Base-by-base conservation (phyloP, 2,888 invertebrate species). In the Parnassius apollo region DNA sequence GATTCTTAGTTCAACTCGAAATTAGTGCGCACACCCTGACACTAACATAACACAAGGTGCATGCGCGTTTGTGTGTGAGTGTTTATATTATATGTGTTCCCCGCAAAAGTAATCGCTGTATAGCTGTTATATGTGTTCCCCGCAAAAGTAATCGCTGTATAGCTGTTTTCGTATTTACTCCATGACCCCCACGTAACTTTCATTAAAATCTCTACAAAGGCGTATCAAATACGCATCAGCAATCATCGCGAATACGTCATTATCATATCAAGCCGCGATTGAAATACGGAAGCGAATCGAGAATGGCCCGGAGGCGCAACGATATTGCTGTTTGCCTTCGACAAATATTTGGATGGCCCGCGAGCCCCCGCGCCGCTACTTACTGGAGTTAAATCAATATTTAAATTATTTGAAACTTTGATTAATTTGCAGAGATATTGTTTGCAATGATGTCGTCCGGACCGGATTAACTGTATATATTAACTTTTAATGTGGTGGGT, bases 351-450 rank as follows among this genome's bases (percentile, higher is more conserved):
- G 83, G 69, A 66, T 76, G 73, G 68, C 67, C 71, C 71, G 57
- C 48, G n/a, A 67, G 67, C 77, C 74, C 72, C 75, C 81, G 74
- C 77, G 81, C 82, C 83, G 82, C 83, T 88, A 86, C 89, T 88
- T 88, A 88, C 86, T 81, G 85, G 84, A 89, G 89, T 90, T 91
- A 90, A 79, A 88, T 86, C 87, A 91, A 91, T 91, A 91, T 91
- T 91, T 82, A 87, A 91, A 90, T 89, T 78, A 88, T 88, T 88
- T 86, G 78, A 88, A 91, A 91, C 86, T 91, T 91, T 91, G 88
- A 91, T 91, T 91, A 91, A 91, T 91, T 91, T 80, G 82, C 83
- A 83, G 83, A 85, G 75, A 83, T 83, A 85, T 81, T 91, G 88
- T 91, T 91, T 89, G 72, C 86, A 79, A 67, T 88, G 90, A 89